phyloP scores from a whole-genome alignment of 2,888 invertebrate genomes.

The Oasisia sp. region DNA sequence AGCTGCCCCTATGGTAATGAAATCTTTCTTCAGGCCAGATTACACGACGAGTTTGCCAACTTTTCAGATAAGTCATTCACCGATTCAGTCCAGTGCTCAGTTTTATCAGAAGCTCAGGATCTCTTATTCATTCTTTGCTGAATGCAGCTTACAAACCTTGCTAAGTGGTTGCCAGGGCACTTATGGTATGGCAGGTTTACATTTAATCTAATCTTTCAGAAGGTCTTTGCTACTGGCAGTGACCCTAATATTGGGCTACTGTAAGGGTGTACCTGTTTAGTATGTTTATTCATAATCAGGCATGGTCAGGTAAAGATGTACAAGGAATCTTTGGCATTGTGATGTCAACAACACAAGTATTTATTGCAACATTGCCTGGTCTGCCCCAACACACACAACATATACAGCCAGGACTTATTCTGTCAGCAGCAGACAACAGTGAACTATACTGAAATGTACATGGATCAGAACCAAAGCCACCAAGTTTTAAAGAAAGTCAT shows the following conservation, averaged over 20 bases:
- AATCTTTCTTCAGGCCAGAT: not conserved
- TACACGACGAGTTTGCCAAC: not conserved
- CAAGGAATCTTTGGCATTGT: too few relatives aligned
- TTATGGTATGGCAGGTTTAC: not conserved
- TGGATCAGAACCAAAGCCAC: too few relatives aligned
- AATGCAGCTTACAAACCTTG: not conserved
- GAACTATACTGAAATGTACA: too few relatives aligned
- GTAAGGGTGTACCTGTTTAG: not conserved
- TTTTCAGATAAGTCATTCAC: not conserved
- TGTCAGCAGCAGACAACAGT: too few relatives aligned
- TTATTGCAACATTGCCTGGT: too few relatives aligned
- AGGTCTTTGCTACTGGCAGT: not conserved
- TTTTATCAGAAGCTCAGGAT: conserved; percentile 7
- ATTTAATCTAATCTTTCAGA: not conserved
- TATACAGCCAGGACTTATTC: too few relatives aligned
- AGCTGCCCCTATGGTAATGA: not conserved
- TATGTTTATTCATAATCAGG: not conserved
- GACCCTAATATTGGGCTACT: not conserved
- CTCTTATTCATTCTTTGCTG: not conserved
- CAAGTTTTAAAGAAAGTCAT: too few relatives aligned
- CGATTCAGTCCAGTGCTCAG: not conserved
- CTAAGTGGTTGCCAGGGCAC: not conserved
- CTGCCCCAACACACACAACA: too few relatives aligned
- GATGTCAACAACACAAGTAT: too few relatives aligned
- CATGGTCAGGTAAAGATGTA: not conserved